Percentiles rank a stretch among this genome's conserved stretches.
Conservation (phyloP, 30 jellyfish, hydroid and myxozoan species). For the Hydractinia symbiolongicarpus region DNA sequence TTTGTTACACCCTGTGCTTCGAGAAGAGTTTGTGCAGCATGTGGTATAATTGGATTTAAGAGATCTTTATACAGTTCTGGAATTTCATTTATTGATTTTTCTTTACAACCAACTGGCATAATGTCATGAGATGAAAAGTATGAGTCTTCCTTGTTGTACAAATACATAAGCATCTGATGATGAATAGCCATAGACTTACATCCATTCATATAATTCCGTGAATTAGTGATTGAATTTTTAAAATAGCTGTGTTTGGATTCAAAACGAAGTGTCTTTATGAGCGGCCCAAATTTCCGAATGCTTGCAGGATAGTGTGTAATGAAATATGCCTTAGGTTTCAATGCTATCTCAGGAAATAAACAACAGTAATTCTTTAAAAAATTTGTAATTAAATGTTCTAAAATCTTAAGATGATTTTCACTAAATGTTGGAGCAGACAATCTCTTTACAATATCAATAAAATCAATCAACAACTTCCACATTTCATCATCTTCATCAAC, state of each 20-base stretch:
- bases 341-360: neutral
- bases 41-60: no score
- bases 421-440: neutral
- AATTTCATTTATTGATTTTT: no score
- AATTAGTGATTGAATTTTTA: neutral
- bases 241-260: slow-evolving; percentile 5
- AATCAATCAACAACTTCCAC: neutral
- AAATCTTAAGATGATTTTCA: no score
- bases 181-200: neutral
- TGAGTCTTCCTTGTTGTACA: neutral
- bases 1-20: no score
- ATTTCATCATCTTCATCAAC: neutral
- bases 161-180: neutral
- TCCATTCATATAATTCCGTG: no score
- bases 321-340: neutral
- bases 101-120: no score
- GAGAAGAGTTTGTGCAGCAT: no score
- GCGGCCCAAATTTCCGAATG: no score
- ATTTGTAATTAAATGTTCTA: neutral
- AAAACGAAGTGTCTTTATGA: neutral
- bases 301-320: neutral
- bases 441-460: neutral
- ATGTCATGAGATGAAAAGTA: no score
- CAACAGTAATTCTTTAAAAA: neutral
- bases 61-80: no score